Conservation (phyloP, 2,113 vertebrate species). For the Oncorhynchus clarkii region DNA sequence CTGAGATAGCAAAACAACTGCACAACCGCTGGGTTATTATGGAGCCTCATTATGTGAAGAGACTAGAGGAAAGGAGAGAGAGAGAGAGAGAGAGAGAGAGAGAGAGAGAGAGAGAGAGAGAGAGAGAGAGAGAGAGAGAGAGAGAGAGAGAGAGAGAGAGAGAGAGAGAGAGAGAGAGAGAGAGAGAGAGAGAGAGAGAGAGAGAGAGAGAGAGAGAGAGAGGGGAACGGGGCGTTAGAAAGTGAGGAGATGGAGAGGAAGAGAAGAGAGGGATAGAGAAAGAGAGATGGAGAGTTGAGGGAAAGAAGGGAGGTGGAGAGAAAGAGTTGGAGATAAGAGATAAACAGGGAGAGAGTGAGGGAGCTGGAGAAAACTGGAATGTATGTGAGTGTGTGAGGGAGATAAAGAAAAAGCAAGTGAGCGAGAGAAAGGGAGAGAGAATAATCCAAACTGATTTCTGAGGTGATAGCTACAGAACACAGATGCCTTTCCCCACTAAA, state of each 20-base stretch:
- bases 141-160: conserved; percentile 46
- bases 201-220: conserved; percentile 45
- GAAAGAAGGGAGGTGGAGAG: conserved; percentile 24
- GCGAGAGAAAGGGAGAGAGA: not conserved
- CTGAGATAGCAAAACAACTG: conserved; percentile 80
- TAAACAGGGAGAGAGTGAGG: conserved; percentile 45
- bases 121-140: conserved; percentile 38
- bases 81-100: conserved; percentile 46
- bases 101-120: conserved; percentile 12
- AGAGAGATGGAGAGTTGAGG: conserved; percentile 44
- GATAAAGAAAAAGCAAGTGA: conserved; percentile 48
- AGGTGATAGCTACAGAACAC: conserved; percentile 68
- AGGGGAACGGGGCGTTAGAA: conserved; percentile 58
- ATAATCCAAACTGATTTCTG: conserved; percentile 62
- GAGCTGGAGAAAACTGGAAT: conserved; percentile 21
- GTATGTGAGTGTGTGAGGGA: conserved; percentile 47
- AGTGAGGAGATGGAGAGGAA: conserved; percentile 36
- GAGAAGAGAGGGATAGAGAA: conserved; percentile 60
- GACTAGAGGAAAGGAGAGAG: conserved; percentile 61
- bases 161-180: conserved; percentile 57
- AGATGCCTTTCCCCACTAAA: conserved; percentile 69
- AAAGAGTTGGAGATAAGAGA: conserved; percentile 43
- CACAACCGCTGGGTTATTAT: conserved; percentile 80
- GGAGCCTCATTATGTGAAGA: conserved; percentile 80
- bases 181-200: conserved; percentile 48